Conservation (phyloP, 35 echinoderm and acorn worm genomes). For the Strongylocentrotus purpuratus region DNA sequence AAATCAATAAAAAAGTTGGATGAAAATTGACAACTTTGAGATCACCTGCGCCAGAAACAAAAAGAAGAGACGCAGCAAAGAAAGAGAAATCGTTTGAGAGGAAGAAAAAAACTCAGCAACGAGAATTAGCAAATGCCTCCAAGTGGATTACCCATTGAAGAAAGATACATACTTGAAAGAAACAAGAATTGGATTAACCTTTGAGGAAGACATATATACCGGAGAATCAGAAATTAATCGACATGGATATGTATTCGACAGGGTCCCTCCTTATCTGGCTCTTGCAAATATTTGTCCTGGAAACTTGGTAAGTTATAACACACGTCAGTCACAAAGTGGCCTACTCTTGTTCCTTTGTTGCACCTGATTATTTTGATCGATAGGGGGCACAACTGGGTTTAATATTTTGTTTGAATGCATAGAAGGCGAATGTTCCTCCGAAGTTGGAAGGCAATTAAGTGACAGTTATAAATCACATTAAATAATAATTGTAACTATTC, state of each 20-base stretch:
- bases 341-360: background rate
- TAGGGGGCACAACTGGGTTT: background rate
- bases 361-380: background rate
- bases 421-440: background rate
- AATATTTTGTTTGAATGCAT: background rate
- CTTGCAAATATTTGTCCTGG: slow-evolving; percentile 37
- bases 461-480: background rate
- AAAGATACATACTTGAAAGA: background rate
- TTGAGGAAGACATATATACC: background rate
- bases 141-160: too few species aligned
- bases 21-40: background rate
- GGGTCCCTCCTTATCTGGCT: slow-evolving; percentile 35
- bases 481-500: background rate
- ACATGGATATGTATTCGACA: slow-evolving; percentile 32
- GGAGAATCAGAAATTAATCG: background rate
- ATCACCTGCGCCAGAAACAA: background rate
- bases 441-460: background rate
- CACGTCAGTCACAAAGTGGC: background rate
- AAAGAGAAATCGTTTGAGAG: background rate
- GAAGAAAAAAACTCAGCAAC: too few species aligned
- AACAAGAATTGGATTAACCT: background rate
- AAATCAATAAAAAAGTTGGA: background rate
- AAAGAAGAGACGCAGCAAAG: background rate
- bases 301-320: slow-evolving; percentile 27
- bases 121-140: too few species aligned